These are phyloP conservation scores for Formica aserva DNA, from an alignment of 2,888 invertebrate genomes.

Conservation along the genomic window DNA sequence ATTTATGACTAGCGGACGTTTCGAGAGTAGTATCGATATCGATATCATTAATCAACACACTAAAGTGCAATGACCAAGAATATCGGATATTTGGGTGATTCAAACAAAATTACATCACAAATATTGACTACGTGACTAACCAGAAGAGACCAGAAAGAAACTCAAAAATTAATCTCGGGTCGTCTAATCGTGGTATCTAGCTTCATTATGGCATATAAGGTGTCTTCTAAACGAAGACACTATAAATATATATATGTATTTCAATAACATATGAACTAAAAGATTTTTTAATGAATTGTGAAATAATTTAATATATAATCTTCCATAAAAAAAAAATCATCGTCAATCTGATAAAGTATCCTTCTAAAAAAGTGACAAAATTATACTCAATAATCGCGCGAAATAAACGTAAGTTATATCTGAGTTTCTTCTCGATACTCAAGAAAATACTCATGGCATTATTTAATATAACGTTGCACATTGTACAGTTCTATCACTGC, in stretches of 20 bases:
- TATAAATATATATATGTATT: not conserved
- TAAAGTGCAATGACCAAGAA: not conserved
- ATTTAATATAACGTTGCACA: slow-evolving; percentile 8
- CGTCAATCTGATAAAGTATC: not conserved
- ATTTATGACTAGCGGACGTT: not conserved
- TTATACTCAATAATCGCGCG: not conserved
- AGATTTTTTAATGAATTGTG: not conserved
- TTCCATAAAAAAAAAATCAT: not conserved
- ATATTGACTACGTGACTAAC: slow-evolving; percentile 33
- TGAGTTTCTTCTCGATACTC: not conserved
- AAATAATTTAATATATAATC: not conserved
- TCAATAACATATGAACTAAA: too few species aligned
- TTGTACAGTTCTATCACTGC: not conserved
- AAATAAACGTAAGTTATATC: not conserved
- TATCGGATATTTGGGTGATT: not conserved
- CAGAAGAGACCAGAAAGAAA: slow-evolving; percentile 23
- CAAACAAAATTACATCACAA: slow-evolving; percentile 40
- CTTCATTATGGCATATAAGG: slow-evolving; percentile 25
- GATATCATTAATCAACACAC: slow-evolving; percentile 25
- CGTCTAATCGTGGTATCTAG: slow-evolving; percentile 47
- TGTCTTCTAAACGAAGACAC: not conserved
- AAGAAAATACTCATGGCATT: slow-evolving; percentile 6
- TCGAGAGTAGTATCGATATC: slow-evolving; percentile 2
- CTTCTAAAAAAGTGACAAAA: not conserved
- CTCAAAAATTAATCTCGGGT: slow-evolving; percentile 50